Evolutionary conservation across 2,797 vertebrate species (phyloP), one percentile per base, ranked within the genome.

Genomic region (Neosilurus hyrtlii): DNA sequence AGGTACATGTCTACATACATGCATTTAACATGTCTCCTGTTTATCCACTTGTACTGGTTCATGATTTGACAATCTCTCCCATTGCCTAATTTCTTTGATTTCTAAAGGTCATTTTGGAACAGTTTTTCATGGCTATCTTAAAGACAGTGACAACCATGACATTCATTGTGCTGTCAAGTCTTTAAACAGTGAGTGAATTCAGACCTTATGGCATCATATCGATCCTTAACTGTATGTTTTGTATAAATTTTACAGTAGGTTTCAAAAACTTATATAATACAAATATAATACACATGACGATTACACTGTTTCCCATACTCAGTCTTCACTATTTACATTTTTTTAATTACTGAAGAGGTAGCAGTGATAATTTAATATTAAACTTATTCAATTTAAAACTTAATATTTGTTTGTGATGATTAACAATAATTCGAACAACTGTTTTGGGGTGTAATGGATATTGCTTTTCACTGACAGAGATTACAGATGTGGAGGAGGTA

Each of bases 81-180:
- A 52, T 63, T 22, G 83, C 6, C 80, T 74, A 79, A 16, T 56
- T 43, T 63, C 70, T 79, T 43, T 2, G 35, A 80, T 79, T 9
- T 68, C 83, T 79, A 16, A 87, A 99, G 98, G 98, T 63, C 97
- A 99, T 86, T 99, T 99, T 83, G 98, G 98, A 75, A 96, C 96
- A 0, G 98, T 99, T 87, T 99, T 97, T 91, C 98, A 99, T 0
- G 97, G 98, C 77, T 96, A 95, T 87, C 95, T 97, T 82, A 94
- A 35, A 1, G 96, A 97, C 52, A 90, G 94, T 0, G 92, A 91
- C 80, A 92, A 94, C 86, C 94, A 93, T 83, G 93, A 94, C 65
- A 91, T 95, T 71, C 97, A 97, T 92, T 99, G 98, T 12, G 98
- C 98, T 0, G 90, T 99, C 85, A 99, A 99, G 89, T 99, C 97